Evolutionary conservation across 2,113 vertebrate genomes (phyloP).

Genomic region (Syngnathoides biaculeatus): DNA sequence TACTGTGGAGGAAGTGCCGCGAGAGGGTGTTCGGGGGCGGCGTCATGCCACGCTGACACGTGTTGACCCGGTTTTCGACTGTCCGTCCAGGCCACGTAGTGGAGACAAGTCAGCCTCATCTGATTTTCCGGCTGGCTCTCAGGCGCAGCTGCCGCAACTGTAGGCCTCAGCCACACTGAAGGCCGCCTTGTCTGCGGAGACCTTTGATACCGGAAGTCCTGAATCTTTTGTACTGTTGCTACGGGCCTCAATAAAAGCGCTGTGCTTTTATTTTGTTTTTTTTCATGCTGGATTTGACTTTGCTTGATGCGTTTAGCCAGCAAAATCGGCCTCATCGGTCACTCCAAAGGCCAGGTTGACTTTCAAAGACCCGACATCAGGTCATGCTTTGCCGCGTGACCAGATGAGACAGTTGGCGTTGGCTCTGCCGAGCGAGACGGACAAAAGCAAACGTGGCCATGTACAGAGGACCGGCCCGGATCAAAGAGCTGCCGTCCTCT

Average conservation of each 20-base stretch:
- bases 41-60: conserved; percentile 36
- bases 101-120: conserved; percentile 42
- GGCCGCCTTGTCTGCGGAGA: conserved; percentile 41
- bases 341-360: conserved; percentile 45
- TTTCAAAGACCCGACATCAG: conserved; percentile 45
- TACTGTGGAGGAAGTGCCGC: conserved; percentile 43
- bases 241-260: conserved; percentile 12
- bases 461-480: conserved; percentile 39
- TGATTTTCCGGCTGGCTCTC: conserved; percentile 52
- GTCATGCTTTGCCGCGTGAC: conserved; percentile 41
- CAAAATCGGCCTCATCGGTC: conserved; percentile 18
- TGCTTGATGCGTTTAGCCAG: neutral
- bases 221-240: conserved; percentile 25
- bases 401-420: conserved; percentile 51
- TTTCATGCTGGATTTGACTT: neutral
- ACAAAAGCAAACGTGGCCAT: conserved; percentile 14
- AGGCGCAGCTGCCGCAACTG: conserved; percentile 57
- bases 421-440: conserved; percentile 20
- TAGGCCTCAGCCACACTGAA: conserved; percentile 44
- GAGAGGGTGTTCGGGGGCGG: neutral
- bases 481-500: conserved; percentile 64
- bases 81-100: conserved; percentile 31
- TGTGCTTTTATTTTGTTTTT: neutral
- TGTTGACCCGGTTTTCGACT: conserved; percentile 49
- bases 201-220: conserved; percentile 52